Evolutionary conservation across 2,888 invertebrate species (phyloP).

Genomic region (Sinohyriopsis cumingii): DNA sequence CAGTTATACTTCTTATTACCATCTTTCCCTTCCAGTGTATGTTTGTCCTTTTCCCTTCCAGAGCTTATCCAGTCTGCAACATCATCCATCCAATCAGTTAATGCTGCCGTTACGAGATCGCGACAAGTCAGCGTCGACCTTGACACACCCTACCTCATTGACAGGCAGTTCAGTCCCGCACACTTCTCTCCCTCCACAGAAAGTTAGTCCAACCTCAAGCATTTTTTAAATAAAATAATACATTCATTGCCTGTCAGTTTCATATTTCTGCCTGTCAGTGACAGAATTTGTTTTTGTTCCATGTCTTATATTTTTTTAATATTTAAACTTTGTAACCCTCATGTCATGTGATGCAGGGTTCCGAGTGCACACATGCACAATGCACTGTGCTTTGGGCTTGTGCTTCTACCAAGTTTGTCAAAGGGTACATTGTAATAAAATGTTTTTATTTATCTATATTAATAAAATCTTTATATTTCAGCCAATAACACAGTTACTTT

Average conservation of each 20-base stretch:
- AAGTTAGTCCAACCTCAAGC: slow-evolving; percentile 33
- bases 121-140: slow-evolving; percentile 43
- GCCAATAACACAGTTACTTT: too few species aligned
- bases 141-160: slow-evolving; percentile 11
- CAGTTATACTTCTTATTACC: too few species aligned
- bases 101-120: slow-evolving; percentile 50
- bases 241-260: too few species aligned
- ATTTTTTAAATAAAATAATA: not conserved
- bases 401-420: too few species aligned
- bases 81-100: slow-evolving; percentile 27
- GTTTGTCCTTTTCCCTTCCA: slow-evolving; percentile 17
- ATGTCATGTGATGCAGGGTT: too few species aligned
- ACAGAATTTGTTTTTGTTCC: slow-evolving; percentile 4
- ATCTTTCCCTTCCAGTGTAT: slow-evolving; percentile 5
- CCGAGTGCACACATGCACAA: too few species aligned
- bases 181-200: slow-evolving; percentile 35
- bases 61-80: slow-evolving; percentile 28
- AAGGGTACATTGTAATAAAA: too few species aligned
- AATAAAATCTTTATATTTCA: too few species aligned
- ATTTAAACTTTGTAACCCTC: not conserved
- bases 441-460: too few species aligned
- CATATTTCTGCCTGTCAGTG: slow-evolving; percentile 3
- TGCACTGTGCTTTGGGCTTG: too few species aligned
- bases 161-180: slow-evolving; percentile 12
- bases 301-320: not conserved